phyloP scores from a whole-genome alignment of 2,113 vertebrate species.

The Orthochromis malagaraziensis region DNA sequence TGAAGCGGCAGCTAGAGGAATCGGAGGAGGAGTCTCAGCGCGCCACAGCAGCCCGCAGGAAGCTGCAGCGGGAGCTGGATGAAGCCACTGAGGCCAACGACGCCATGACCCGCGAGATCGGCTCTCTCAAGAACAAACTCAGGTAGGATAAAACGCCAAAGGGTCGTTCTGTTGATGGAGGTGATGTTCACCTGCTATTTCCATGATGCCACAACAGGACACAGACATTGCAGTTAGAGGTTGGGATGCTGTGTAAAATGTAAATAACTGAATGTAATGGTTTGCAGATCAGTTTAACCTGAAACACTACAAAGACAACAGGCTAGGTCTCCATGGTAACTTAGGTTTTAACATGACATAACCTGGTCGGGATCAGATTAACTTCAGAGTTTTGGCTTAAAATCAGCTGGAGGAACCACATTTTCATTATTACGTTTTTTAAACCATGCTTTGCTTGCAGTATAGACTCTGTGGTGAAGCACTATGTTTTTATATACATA shows the following conservation, averaged over 20 bases:
- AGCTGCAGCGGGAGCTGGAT: slow-evolving; percentile 93
- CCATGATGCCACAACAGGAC: not conserved
- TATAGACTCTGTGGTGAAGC: not conserved
- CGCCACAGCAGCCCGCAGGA: slow-evolving; percentile 85
- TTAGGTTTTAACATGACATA: not conserved
- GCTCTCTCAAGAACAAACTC: slow-evolving; percentile 66
- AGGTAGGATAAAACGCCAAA: slow-evolving; percentile 18
- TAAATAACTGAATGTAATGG: not conserved
- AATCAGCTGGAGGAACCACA: not conserved
- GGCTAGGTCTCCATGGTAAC: not conserved
- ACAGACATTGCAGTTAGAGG: not conserved
- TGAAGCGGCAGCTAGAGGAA: slow-evolving; percentile 94
- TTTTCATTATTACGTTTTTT: not conserved
- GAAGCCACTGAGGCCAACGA: slow-evolving; percentile 87
- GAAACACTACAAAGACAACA: not conserved
- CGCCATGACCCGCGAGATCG: slow-evolving; percentile 72
- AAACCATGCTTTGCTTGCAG: accelerated
- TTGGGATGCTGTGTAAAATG: not conserved
- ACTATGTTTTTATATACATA: not conserved
- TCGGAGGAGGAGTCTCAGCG: slow-evolving; percentile 93
- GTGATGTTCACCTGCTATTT: not conserved
- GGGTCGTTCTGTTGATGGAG: not conserved
- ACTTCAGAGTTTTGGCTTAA: not conserved
- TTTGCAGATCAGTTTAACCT: not conserved
- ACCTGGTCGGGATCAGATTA: not conserved